Percentiles rank a stretch among this genome's conserved stretches.
phyloP scores from a whole-genome alignment of 2,888 invertebrate species.

The Trisateles emortualis region DNA sequence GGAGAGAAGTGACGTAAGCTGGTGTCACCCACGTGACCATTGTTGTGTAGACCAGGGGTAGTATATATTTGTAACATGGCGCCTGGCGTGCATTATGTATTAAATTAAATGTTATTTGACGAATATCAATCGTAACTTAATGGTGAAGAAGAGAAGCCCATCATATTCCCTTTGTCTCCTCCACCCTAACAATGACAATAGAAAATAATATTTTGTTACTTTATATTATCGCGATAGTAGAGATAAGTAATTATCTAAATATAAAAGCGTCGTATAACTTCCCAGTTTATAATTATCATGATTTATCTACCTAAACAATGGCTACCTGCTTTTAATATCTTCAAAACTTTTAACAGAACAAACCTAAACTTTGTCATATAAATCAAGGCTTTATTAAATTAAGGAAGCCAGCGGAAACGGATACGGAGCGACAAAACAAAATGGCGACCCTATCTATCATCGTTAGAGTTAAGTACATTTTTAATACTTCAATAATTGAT shows the following conservation, averaged over 20 bases:
- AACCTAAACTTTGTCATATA: slow-evolving; percentile 24
- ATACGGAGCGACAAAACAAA: slow-evolving; percentile 12
- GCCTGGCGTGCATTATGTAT: too few species aligned
- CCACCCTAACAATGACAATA: too few species aligned
- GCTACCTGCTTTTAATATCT: slow-evolving; percentile 19
- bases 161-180: too few species aligned
- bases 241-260: neutral
- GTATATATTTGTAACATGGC: too few species aligned
- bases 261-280: slow-evolving; percentile 1
- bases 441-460: slow-evolving; percentile 37
- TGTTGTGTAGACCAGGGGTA: too few species aligned
- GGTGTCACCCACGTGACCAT: too few species aligned
- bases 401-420: slow-evolving; percentile 10
- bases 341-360: slow-evolving; percentile 12
- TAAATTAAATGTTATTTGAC: too few species aligned
- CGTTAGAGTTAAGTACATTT: slow-evolving; percentile 30
- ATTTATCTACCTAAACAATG: slow-evolving; percentile 25
- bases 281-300: slow-evolving; percentile 6
- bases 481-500: slow-evolving; percentile 29
- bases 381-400: slow-evolving; percentile 27
- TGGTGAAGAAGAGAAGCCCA: too few species aligned
- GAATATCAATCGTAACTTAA: too few species aligned
- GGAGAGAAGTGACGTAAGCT: too few species aligned
- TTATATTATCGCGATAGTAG: too few species aligned
- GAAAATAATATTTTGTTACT: too few species aligned